Evolutionary conservation across 53 echinoderm and acorn worm genomes (phyloP).

Genomic region (Actinopyga echinites): DNA sequence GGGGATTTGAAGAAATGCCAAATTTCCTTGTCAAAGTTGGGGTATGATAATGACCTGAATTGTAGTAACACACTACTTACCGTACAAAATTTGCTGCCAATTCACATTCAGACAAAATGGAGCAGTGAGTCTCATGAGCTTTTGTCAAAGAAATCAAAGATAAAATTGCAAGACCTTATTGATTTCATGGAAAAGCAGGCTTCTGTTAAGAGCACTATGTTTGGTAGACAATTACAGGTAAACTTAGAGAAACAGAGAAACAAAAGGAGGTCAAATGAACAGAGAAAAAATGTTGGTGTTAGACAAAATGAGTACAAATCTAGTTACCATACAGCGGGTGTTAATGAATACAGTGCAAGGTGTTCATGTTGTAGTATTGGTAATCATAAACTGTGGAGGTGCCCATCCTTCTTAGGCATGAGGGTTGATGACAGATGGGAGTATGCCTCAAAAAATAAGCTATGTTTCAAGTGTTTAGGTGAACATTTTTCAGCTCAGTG

Average conservation of each 20-base stretch:
- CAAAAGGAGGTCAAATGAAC: neutral
- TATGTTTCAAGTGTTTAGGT: slow-evolving; percentile 44
- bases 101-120: slow-evolving; percentile 18
- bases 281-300: neutral
- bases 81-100: slow-evolving; percentile 15
- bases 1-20: slow-evolving; percentile 1
- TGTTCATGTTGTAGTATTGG: slow-evolving; percentile 22
- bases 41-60: slow-evolving; percentile 18
- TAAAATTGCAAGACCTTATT: neutral
- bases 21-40: slow-evolving; percentile 21
- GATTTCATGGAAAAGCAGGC: slow-evolving; percentile 15
- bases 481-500: slow-evolving; percentile 22
- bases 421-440: slow-evolving; percentile 24
- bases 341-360: neutral
- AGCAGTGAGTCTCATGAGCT: slow-evolving; percentile 7
- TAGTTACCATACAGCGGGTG: neutral
- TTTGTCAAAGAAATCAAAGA: neutral
- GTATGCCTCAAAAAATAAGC: slow-evolving; percentile 12
- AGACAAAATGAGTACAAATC: neutral
- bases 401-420: neutral
- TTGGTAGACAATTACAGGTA: slow-evolving; percentile 17
- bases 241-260: slow-evolving; percentile 17
- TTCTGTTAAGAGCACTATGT: slow-evolving; percentile 26
- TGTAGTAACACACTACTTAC: slow-evolving; percentile 15
- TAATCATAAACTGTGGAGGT: slow-evolving; percentile 25